These are phyloP conservation scores for Philantomba maxwellii DNA, from an alignment of 2,113 vertebrate genomes.

Conservation along the genomic window DNA sequence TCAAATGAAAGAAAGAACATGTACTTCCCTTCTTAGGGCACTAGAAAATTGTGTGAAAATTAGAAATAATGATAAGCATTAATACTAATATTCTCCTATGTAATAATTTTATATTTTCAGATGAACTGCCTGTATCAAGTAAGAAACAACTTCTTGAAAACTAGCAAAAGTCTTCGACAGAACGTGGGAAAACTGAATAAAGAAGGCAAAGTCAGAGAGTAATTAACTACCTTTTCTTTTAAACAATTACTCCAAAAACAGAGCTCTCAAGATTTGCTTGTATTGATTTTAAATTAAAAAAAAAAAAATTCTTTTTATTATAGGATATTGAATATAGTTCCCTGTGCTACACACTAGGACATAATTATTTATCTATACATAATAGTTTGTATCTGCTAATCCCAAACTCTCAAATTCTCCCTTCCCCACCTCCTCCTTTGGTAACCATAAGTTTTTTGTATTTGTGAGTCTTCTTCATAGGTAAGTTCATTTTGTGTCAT, in stretches of 20 bases:
- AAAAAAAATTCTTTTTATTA: not conserved
- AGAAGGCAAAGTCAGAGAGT: constrained; percentile 92
- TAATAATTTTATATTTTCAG: constrained; percentile 74
- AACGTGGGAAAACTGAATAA: constrained; percentile 77
- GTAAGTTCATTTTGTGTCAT: not conserved
- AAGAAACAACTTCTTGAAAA: constrained; percentile 86
- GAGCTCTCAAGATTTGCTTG: not conserved
- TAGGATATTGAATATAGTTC: not conserved
- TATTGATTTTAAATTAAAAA: not conserved
- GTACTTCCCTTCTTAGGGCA: not conserved
- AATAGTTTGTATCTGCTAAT: not conserved
- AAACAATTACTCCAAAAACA: not conserved
- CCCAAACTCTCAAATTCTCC: not conserved
- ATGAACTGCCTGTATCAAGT: constrained; percentile 73
- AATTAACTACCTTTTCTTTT: constrained; percentile 58
- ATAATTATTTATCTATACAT: not conserved
- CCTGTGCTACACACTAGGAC: not conserved
- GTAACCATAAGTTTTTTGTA: not conserved
- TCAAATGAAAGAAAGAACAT: not conserved
- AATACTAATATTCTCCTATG: not conserved
- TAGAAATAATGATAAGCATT: not conserved
- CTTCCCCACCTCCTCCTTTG: not conserved
- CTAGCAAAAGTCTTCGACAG: constrained; percentile 85
- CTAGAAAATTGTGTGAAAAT: not conserved
- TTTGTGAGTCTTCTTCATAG: not conserved